Evolutionary conservation across 2,113 vertebrate genomes (phyloP).

Genomic region (Isurus oxyrinchus): DNA sequence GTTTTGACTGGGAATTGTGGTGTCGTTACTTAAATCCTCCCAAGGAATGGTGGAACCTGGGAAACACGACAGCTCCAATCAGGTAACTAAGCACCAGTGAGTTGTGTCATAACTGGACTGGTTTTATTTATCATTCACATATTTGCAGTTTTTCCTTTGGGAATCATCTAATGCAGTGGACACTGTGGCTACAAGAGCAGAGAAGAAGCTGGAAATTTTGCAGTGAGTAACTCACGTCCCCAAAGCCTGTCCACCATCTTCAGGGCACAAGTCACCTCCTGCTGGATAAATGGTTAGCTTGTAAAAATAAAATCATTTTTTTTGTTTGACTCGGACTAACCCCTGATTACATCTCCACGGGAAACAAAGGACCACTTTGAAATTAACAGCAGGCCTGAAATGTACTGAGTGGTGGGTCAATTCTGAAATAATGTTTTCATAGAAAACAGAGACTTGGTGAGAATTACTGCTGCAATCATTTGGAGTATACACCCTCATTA

Average conservation of each 20-base stretch:
- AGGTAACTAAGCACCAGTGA: conserved; percentile 58
- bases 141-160: neutral
- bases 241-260: neutral
- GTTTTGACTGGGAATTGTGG: conserved; percentile 98
- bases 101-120: neutral
- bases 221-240: neutral
- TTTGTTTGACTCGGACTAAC: neutral
- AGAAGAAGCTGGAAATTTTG: neutral
- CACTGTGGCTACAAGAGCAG: neutral
- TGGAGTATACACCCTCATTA: neutral
- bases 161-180: neutral
- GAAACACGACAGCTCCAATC: conserved; percentile 87
- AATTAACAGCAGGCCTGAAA: too few species aligned
- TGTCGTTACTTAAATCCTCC: conserved; percentile 94
- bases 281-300: neutral
- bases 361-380: too few species aligned
- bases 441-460: neutral
- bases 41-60: conserved; percentile 88
- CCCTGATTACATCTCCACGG: neutral
- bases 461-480: neutral
- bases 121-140: neutral
- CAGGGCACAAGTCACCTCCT: neutral
- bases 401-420: too few species aligned
- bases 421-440: too few species aligned
- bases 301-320: neutral